phyloP scores from a whole-genome alignment of 2,113 vertebrate genomes.

The Hydrolagus affinis region DNA sequence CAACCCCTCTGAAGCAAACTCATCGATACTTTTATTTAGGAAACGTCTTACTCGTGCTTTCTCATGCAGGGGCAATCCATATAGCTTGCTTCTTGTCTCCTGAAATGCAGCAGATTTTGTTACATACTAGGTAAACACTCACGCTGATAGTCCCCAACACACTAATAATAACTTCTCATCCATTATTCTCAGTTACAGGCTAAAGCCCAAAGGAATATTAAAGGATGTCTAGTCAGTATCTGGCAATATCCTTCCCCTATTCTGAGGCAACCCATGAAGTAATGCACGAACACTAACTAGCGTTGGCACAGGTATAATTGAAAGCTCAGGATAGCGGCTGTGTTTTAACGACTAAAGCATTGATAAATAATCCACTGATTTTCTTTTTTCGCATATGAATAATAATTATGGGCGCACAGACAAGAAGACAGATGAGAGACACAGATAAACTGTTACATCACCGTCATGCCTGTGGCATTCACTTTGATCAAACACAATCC shows the following conservation, averaged over 20 bases:
- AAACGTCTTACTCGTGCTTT: background rate
- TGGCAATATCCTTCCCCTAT: background rate
- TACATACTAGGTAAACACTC: background rate
- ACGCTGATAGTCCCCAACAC: background rate
- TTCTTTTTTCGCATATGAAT: constrained; percentile 19
- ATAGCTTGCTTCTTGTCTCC: background rate
- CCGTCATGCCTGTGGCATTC: constrained; percentile 31
- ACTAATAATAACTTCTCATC: constrained; percentile 25
- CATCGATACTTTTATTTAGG: background rate
- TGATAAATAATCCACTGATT: constrained; percentile 8
- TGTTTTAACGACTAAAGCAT: background rate
- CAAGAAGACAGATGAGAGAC: constrained; percentile 21
- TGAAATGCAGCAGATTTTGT: constrained; percentile 16
- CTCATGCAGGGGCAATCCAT: background rate
- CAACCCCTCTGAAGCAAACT: background rate
- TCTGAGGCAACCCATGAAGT: background rate
- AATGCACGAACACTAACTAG: background rate
- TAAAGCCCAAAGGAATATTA: constrained; percentile 15
- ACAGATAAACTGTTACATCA: constrained; percentile 27
- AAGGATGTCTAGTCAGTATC: background rate
- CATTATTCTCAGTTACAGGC: constrained; percentile 15
- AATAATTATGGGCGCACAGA: constrained; percentile 19
- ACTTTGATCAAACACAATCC: constrained; percentile 29
- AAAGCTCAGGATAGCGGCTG: background rate
- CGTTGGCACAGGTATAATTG: background rate